Base-by-base conservation (phyloP, 2,797 vertebrate genomes). In the Anniella stebbinsi region DNA sequence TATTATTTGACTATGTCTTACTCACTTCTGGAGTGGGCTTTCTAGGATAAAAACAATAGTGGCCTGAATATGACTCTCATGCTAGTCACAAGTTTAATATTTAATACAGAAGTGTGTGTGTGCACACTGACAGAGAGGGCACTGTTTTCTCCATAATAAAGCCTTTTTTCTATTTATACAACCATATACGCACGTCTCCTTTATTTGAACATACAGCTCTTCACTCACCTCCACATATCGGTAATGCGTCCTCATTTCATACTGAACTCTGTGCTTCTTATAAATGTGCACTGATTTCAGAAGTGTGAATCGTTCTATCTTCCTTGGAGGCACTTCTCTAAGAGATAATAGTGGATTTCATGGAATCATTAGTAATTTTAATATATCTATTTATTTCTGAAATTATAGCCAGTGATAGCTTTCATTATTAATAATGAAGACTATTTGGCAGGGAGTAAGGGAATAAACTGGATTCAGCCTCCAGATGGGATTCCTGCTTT, bases 191-290 rank as follows among this genome's bases (percentile, higher is more conserved):
- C 13, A 60, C 23, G 4, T 54, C 13, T 67, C 33, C 45, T 2
- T 51, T 72, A 48, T 57, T 41, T 78, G 18, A 85, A 89, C 66
- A 63, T 89, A 28, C 38, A 85, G 36, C 36, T 78, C 21, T 69
- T 69, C 38, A 85, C 88, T 89, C 51, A 99, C 99, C 98, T 99
- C 97, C 54, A 99, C 96, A 94, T 96, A 97, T 36, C 98, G 89
- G 92, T 98, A 99, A 93, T 99, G 98, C 1, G 99, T 99, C 95
- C 99, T 98, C 98, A 99, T 99, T 97, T 99, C 99, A 95, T 99
- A 99, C 94, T 99, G 99, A 87, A 99, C 99, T 94, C 98, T 97
- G 97, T 99, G 99, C 81, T 99, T 99, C 96, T 99, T 99, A 96
- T 98, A 99, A 96, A 99, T 99, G 96, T 99, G 99, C 85, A 99